These are phyloP conservation scores for Myiozetetes cayanensis DNA, from an alignment of 2,113 vertebrate species.

Conservation along the genomic window DNA sequence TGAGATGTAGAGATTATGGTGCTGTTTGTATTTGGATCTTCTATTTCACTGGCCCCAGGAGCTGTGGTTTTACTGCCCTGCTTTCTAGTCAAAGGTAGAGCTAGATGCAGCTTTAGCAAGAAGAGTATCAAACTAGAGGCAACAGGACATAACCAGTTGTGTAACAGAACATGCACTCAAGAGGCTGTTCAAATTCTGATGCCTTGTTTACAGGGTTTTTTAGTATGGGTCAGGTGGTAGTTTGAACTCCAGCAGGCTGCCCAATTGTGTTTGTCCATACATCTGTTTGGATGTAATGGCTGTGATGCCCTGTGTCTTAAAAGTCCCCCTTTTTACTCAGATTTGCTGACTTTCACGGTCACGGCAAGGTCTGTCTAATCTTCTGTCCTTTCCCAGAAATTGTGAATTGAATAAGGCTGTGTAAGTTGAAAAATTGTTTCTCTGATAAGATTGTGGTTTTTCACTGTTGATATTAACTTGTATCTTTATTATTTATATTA, in stretches of 20 bases:
- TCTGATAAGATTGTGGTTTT: conserved; percentile 51
- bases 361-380: background rate
- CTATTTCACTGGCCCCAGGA: background rate
- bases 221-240: background rate
- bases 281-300: background rate
- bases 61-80: background rate
- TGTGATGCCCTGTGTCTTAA: background rate
- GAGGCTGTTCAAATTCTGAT: background rate
- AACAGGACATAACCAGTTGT: background rate
- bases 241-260: background rate
- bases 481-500: conserved; percentile 36
- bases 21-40: background rate
- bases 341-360: conserved; percentile 11
- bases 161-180: background rate
- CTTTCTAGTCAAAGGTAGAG: background rate
- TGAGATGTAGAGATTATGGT: background rate
- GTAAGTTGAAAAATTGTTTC: conserved; percentile 35
- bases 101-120: background rate
- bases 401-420: conserved; percentile 34
- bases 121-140: background rate
- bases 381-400: conserved; percentile 28
- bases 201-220: background rate
- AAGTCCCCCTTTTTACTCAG: background rate
- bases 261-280: background rate
- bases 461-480: conserved; percentile 27